Evolutionary conservation across 1,140 invertebrate species (phyloP).

Genomic region (Drosophila eugracilis): DNA sequence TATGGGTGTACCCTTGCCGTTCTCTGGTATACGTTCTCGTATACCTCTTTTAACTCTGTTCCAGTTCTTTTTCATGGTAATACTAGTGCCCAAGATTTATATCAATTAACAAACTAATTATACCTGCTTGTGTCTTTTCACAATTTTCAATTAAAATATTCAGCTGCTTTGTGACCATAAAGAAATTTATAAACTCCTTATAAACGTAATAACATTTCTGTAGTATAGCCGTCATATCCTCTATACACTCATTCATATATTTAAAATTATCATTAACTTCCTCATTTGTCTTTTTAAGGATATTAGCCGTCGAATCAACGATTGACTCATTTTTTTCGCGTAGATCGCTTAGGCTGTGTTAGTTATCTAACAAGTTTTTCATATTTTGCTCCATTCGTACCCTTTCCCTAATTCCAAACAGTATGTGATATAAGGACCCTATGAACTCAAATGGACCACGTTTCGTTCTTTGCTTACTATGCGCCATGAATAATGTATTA

Average conservation of each 20-base stretch:
- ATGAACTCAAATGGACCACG: not conserved
- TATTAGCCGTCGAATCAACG: too few relatives aligned
- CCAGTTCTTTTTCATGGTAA: too few relatives aligned
- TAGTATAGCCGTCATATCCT: not conserved
- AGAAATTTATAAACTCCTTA: not conserved
- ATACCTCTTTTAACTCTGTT: too few relatives aligned
- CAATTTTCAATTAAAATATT: not conserved
- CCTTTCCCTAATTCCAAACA: not conserved
- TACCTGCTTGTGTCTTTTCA: conserved; percentile 4
- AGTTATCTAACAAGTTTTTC: not conserved
- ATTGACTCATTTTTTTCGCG: not conserved
- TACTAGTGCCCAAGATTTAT: too few relatives aligned
- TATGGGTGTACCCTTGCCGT: too few relatives aligned
- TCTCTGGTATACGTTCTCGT: too few relatives aligned
- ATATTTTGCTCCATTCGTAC: not conserved
- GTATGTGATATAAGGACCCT: conserved; percentile 1
- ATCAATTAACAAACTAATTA: too few relatives aligned
- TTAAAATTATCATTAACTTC: too few relatives aligned
- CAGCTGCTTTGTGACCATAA: not conserved
- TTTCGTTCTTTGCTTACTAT: not conserved
- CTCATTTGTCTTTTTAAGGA: too few relatives aligned
- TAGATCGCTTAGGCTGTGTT: too few relatives aligned
- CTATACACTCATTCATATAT: not conserved
- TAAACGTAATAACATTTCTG: conserved; percentile 1
- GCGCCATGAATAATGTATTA: not conserved